Base-by-base conservation (phyloP, 1,140 invertebrate genomes). In the Agraylea sexmaculata region DNA sequence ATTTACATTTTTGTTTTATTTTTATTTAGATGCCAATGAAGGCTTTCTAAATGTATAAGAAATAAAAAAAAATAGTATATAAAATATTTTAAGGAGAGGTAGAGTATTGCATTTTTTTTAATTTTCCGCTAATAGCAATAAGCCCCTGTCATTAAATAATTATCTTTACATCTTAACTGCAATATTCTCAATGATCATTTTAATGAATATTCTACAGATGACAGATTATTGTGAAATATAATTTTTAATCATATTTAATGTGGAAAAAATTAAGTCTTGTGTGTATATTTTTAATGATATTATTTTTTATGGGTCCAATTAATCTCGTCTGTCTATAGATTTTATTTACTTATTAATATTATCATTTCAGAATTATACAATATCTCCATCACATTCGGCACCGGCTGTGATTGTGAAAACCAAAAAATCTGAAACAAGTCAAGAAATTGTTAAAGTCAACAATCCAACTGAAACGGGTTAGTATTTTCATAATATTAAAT, bases 321-420 rank as follows among this genome's bases (percentile, higher is more conserved):
- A 12, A 17, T 29, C 6, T 28, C 6, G 8, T 15, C 11, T 16
- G 29, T 1, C 22, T 4, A 7, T 33, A 16, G 18, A 22, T 13
- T 31, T 33, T 19, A 8, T 31, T 18, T 21, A 22, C 7, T 4
- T 19, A 16, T 23, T 18, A 35, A 27, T 23, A 35, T 7, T 36
- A 8, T n/a, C 15, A 15, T 47, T 44, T 37, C n/a, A 44, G 41
- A 22, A 13, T 2, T 29, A 32, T 29, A 16, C 15, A 21, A 44
- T 40, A 12, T 37, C 44, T n/a, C 41, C 47, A 18, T 49, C 47
- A 12, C 37, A 49, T 39, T 49, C 47, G n/a, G 47, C 47, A 10
- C 47, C 47, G 19, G 43, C 47, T 31, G 31, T 49, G 22, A 38
- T 49, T 25, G 43, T 22, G 37, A 43, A 40, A 40, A 33, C 27